Evolutionary conservation across 92 coral and sea anemone species (phyloP), one percentile per base, ranked within the genome.

Genomic region (Siderastrea siderea): DNA sequence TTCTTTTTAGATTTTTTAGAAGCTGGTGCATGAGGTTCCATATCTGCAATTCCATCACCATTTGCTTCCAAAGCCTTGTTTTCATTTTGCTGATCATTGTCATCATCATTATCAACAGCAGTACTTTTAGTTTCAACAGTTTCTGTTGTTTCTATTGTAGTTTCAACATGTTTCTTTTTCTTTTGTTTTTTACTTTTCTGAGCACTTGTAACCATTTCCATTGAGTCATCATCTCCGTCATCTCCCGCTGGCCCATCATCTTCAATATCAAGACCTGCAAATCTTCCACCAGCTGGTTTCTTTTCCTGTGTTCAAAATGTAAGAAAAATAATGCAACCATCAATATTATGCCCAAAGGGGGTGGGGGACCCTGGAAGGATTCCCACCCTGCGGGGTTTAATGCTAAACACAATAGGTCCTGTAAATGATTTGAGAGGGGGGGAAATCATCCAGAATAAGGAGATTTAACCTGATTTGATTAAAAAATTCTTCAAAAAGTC

Each of bases 1-100:
- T 90, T 92, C 93, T 95, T 93, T 86, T 93, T 95, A 50, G 93
- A 76, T 81, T 95, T 95, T 92, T 88, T 93, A 50, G 92, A 84
- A 43, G 91, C 19, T 8, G 53, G 16, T 12, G 47, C n/a, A 55
- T 16, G 47, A 19, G 75, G 54, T 47, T 83, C 89, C 38, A 26
- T 0, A 44, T 65, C 64, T 47, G n/a, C 58, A 86, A 77, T 47
- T 19, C 72, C 85, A 76, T 46, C 52, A 11, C 69, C 84, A 75
- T 76, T 85, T 77, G 48, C 50, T n/a, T 76, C 83, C 58, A 67
- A 1, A 6, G 86, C 43, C 65, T 68, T 64, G 52, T 78, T 66
- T 52, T 71, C 91, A 61, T 38, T 78, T 79, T 94, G 82, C 54
- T 66, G 11, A 55, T 62, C 46, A 68, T 43, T 65, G 47, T 58